A percentile compares a stretch with the other conserved stretches of the same genome.
phyloP scores from a whole-genome alignment of 2,797 vertebrate genomes.

The Myotis myotis region DNA sequence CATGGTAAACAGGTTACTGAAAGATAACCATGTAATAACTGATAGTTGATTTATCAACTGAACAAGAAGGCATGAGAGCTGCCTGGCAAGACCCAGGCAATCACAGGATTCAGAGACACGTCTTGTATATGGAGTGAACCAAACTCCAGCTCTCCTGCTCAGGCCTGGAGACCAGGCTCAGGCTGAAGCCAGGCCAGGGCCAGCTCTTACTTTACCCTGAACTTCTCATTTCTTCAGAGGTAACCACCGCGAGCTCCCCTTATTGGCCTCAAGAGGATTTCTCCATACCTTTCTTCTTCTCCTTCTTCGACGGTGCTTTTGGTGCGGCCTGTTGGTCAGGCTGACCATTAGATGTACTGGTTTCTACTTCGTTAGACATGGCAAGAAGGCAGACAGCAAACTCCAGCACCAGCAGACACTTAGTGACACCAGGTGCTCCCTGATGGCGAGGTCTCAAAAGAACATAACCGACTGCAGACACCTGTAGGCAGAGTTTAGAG shows the following conservation, averaged over 20 bases:
- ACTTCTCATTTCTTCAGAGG: background rate
- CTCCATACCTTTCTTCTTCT: conserved; percentile 93
- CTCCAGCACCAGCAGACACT: conserved; percentile 70
- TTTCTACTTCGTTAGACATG: conserved; percentile 93
- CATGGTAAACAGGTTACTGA: background rate
- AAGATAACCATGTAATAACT: background rate
- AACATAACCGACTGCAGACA: conserved; percentile 63
- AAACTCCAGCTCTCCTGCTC: background rate
- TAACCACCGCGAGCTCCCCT: background rate
- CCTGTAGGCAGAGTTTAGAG: conserved; percentile 59
- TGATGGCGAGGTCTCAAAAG: conserved; percentile 38
- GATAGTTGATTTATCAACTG: background rate
- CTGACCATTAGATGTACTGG: conserved; percentile 76
- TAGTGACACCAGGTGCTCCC: background rate
- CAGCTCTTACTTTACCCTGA: background rate
- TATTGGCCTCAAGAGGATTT: background rate
- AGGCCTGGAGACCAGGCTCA: background rate
- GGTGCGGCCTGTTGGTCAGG: conserved; percentile 85
- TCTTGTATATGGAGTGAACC: background rate
- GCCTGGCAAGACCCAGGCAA: background rate
- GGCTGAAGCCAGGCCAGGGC: background rate
- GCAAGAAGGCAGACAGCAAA: conserved; percentile 64
- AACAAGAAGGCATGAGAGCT: background rate
- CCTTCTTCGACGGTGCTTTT: conserved; percentile 90
- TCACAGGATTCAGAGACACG: background rate